Base-by-base conservation (phyloP, 2,888 invertebrate species). In the Acrobasis suavella region DNA sequence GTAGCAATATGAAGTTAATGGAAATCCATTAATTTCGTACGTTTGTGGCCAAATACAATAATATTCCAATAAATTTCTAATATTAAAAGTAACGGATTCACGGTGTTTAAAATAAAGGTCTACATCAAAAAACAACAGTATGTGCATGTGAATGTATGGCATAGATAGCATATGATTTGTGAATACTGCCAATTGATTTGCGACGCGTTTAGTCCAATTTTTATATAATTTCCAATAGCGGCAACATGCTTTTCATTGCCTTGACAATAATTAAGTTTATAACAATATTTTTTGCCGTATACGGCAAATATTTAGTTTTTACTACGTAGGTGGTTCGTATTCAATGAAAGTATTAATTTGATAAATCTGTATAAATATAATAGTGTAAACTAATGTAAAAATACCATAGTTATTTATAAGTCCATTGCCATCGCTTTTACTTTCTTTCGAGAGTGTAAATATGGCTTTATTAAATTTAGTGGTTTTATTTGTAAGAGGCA, bases 281-380 rank as follows among this genome's bases (percentile, higher is more conserved):
- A 32, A 71, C 68, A 68, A 61, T 64, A 69, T 46, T 65, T 65
- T 73, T 73, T 73, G 69, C 69, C 65, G 59, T 65, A 64, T 68
- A 65, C 58, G 61, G 67, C 62, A 68, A 69, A 65, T 64, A 67
- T 70, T 49, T 58, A 46, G 9, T 62, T 62, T 22, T 54, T 54
- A 32, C 49, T 52, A 17, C 9, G 22, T 61, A 61, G 54, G 62
- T 67, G 65, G 73, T 76, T 77, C 77, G 87, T 89, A 88, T 89
- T 88, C 80, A 83, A 83, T 80, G 72, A 83, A 87, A 90, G 90
- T 90, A 89, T 90, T 90, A 89, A 73, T 84, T 85, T 85, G 68
- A 71, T 74, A 66, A 58, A 64, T 51, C 69, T 78, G 74, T 79
- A 77, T 70, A 64, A 76, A 72, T 70, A 69, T 73, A 32, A 2